Base-by-base conservation (phyloP, 2,797 vertebrate species). In the Lycodopsis pacificus region DNA sequence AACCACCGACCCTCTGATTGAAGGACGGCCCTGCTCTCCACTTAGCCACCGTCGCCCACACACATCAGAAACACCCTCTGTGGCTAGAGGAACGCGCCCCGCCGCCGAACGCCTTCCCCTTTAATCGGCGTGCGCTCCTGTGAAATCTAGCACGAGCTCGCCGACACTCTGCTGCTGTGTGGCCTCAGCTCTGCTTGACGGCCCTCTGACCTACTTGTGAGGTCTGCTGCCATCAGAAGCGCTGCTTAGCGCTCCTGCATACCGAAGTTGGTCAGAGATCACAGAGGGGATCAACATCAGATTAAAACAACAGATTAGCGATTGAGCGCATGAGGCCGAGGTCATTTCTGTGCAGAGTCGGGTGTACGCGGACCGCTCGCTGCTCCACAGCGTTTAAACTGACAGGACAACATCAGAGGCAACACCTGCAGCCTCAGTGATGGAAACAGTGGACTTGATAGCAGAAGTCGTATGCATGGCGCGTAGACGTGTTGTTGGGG, bases 121-220 rank as follows among this genome's bases (percentile, higher is more conserved):
- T 88, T 90, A 93, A 94, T 92, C 91, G 61, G 77, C 46, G 46
- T 91, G 83, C 59, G 84, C 87, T 76, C 80, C 88, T 92, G 90
- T 91, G 88, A 93, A 93, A 93, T 93, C 89, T 93, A 88, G 81
- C 92, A 90, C 88, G 80, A 81, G 87, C 85, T 85, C 75, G 82
- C 87, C 85, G 89, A 92, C 91, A 88, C 89, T 92, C 83, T 88
- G 89, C 90, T 92, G 89, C 90, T 90, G 87, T 91, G 91, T 87
- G 86, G 86, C 73, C 79, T 85, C 69, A 91, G 89, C 85, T 77
- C 69, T 85, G 75, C 90, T 84, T 75, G 77, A 87, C 80, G 77
- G 85, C 92, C 49, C 92, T 91, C 84, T 93, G 91, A 93, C 91
- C 93, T 91, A 90, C 88, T 90, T 90, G 71, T 15, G 77, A 87